These are phyloP conservation scores for Ophthalmolycus amberensis DNA, from an alignment of 2,113 vertebrate species.

Conservation along the genomic window DNA sequence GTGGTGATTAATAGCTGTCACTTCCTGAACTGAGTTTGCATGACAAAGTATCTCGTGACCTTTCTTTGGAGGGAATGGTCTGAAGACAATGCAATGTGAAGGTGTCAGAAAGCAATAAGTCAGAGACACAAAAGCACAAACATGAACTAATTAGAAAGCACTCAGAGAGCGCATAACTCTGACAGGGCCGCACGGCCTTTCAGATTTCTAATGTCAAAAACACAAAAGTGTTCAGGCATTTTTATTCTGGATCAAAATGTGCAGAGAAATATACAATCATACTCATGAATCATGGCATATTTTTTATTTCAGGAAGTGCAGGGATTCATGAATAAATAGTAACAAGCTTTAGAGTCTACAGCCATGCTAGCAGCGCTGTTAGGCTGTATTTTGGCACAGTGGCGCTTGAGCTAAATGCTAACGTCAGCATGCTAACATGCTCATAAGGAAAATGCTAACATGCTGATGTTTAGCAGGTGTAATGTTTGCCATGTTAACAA, in stretches of 20 bases:
- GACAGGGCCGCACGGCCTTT: conserved; percentile 23
- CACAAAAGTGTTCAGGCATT: conserved; percentile 36
- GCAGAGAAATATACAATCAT: not conserved
- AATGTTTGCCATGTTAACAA: not conserved
- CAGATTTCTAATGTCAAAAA: conserved; percentile 34
- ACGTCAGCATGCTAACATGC: not conserved
- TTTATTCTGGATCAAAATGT: conserved; percentile 33
- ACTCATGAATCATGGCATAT: not conserved
- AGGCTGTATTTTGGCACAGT: too few relatives aligned
- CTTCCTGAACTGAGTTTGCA: conserved; percentile 42
- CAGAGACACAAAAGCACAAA: conserved; percentile 54
- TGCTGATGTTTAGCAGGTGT: not conserved
- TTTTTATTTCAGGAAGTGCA: conserved; percentile 4
- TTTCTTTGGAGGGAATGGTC: conserved; percentile 62
- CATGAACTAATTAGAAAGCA: conserved; percentile 66
- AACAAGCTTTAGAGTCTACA: not conserved
- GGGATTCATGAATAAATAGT: not conserved
- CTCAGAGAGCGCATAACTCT: conserved; percentile 40
- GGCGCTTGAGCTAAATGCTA: too few relatives aligned
- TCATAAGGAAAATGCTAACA: not conserved
- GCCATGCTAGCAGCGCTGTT: too few relatives aligned
- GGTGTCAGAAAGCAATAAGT: conserved; percentile 66
- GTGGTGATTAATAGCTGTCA: conserved; percentile 64
- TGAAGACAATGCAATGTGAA: conserved; percentile 55
- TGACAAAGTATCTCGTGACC: conserved; percentile 60